phyloP scores from a whole-genome alignment of 2,113 vertebrate genomes.

The Phocoena phocoena region DNA sequence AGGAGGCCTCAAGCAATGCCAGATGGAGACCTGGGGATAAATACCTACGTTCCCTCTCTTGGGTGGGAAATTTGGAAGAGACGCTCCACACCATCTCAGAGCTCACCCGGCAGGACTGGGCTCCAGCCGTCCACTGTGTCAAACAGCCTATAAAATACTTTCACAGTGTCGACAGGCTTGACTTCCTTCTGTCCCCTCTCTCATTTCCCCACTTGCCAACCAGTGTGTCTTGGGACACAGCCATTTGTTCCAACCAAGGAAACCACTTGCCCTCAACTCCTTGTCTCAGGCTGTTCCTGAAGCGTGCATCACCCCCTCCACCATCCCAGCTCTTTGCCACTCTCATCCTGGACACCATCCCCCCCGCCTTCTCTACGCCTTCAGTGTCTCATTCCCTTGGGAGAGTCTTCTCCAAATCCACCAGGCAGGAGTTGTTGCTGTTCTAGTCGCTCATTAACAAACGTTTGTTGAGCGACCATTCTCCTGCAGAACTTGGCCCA shows the following conservation, averaged over 20 bases:
- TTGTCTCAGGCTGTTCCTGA: not conserved
- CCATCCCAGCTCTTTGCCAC: not conserved
- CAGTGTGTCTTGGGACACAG: not conserved
- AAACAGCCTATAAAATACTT: not conserved
- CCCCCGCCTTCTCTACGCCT: not conserved
- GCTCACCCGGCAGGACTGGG: not conserved
- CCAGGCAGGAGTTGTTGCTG: not conserved
- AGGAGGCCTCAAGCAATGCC: not conserved
- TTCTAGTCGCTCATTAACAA: not conserved
- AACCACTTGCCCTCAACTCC: not conserved
- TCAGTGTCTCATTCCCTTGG: not conserved
- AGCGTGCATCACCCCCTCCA: accelerated
- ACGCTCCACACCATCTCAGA: not conserved
- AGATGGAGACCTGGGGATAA: not conserved
- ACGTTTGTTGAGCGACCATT: not conserved
- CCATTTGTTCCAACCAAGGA: no score
- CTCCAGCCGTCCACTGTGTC: not conserved
- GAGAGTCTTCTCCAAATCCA: not conserved
- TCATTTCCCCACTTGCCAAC: not conserved
- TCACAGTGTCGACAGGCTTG: not conserved
- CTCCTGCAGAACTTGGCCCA: not conserved
- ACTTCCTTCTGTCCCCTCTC: not conserved
- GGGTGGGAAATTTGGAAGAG: not conserved
- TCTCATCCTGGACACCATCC: not conserved
- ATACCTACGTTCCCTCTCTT: not conserved